Evolutionary conservation across 2,797 vertebrate species (phyloP).

Genomic region (Psittacula derbiana): DNA sequence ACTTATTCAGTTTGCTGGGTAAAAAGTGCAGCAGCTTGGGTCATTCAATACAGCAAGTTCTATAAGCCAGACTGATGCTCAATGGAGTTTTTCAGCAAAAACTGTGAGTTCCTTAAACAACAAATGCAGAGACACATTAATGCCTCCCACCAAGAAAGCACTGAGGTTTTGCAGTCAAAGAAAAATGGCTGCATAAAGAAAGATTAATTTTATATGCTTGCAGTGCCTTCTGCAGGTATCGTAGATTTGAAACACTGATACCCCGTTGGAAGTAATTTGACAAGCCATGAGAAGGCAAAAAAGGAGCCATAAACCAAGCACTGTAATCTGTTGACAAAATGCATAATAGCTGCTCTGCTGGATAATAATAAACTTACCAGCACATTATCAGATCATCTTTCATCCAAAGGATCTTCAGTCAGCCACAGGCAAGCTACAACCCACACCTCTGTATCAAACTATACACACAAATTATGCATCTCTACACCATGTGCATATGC

Average conservation of each 20-base stretch:
- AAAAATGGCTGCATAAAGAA: not conserved
- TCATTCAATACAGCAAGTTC: not conserved
- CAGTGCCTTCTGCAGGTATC: not conserved
- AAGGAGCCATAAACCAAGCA: conserved; percentile 4
- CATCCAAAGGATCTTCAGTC: not conserved
- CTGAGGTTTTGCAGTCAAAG: not conserved
- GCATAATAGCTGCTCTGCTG: conserved; percentile 14
- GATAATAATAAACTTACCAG: conserved; percentile 20
- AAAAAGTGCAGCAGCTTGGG: not conserved
- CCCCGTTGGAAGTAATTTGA: not conserved
- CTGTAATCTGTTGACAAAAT: not conserved
- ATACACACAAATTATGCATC: not conserved
- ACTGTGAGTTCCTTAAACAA: not conserved
- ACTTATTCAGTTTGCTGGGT: not conserved
- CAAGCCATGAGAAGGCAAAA: conserved; percentile 1
- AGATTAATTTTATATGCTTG: not conserved
- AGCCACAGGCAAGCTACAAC: not conserved
- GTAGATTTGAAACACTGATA: not conserved
- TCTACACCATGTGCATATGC: accelerated
- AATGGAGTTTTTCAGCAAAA: not conserved
- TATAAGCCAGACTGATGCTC: not conserved
- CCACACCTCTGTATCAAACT: not conserved
- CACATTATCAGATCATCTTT: not conserved
- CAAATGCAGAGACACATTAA: not conserved
- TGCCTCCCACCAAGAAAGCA: not conserved